Conservation (phyloP, 2,888 invertebrate species). For the Torymus aiolomorphi region DNA sequence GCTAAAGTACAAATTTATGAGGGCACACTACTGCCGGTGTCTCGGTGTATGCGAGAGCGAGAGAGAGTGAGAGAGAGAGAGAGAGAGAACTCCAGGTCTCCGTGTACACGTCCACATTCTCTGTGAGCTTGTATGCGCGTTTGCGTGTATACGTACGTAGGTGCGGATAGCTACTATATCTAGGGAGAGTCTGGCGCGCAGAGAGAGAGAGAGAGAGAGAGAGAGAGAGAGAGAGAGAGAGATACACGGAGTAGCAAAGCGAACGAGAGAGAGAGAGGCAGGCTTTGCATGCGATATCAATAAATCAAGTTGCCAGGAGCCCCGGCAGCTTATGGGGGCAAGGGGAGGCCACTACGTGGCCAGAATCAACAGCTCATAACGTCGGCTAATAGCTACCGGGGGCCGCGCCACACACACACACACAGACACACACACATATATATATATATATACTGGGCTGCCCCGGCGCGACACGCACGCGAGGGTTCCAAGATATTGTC, state of each 20-base stretch:
- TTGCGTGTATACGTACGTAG: neutral
- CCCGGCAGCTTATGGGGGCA: conserved; percentile 69
- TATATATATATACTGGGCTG: no score
- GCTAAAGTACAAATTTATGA: conserved; percentile 74
- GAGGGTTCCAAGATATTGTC: conserved; percentile 74
- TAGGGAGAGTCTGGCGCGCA: no score
- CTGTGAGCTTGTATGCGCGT: neutral
- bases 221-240: no score
- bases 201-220: no score
- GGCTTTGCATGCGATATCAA: conserved; percentile 77
- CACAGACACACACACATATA: no score
- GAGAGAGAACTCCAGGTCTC: conserved; percentile 63
- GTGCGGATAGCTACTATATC: no score
- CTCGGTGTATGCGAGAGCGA: conserved; percentile 1
- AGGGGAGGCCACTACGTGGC: conserved; percentile 73
- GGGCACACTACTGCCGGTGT: conserved; percentile 19
- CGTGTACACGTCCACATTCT: conserved; percentile 1
- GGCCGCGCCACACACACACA: conserved; percentile 47
- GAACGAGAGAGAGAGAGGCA: conserved; percentile 48
- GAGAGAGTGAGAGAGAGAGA: conserved; percentile 12
- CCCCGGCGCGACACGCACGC: neutral
- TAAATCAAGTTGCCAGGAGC: conserved; percentile 74
- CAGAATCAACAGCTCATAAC: conserved; percentile 76
- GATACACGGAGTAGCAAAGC: no score
- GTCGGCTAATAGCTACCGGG: conserved; percentile 74